Percentiles rank a stretch among this genome's conserved stretches.
Conservation (phyloP, 1,140 invertebrate genomes). For the Heliconius hewitsoni region DNA sequence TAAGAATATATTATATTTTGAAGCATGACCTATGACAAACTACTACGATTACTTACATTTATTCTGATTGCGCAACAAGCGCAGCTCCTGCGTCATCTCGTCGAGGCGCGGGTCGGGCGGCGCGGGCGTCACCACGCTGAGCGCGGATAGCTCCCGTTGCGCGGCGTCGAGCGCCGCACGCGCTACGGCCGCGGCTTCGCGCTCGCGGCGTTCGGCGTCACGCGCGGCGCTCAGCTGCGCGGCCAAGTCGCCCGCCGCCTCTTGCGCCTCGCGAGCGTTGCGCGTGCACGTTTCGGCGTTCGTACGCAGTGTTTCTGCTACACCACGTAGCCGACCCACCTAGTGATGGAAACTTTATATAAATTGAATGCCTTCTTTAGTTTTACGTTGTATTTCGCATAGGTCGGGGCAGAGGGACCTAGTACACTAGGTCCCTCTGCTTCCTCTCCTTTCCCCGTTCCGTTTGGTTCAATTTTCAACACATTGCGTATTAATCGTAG, state of each 20-base stretch:
- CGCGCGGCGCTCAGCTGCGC: constrained; percentile 83
- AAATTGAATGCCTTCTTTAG: too few relatives aligned
- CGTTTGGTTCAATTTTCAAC: too few relatives aligned
- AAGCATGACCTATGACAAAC: too few relatives aligned
- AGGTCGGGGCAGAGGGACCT: too few relatives aligned
- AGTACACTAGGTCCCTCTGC: too few relatives aligned
- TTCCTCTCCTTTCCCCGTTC: too few relatives aligned
- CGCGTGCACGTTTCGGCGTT: constrained; percentile 82
- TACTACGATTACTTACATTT: constrained; percentile 82
- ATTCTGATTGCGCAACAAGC: constrained; percentile 86
- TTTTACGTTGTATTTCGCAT: too few relatives aligned
- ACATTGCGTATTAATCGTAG: too few relatives aligned
- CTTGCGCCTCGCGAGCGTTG: constrained; percentile 78
- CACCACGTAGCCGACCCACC: constrained; percentile 73
- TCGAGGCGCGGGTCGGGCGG: constrained; percentile 86
- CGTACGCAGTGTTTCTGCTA: constrained; percentile 81
- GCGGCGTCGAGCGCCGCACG: constrained; percentile 81
- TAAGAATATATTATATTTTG: too few relatives aligned
- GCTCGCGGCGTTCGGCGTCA: constrained; percentile 73
- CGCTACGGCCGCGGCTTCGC: constrained; percentile 52
- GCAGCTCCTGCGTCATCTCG: constrained; percentile 86
- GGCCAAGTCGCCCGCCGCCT: constrained; percentile 81
- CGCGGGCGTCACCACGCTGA: constrained; percentile 81
- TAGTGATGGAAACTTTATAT: constrained; percentile 25
- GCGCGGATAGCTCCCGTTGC: constrained; percentile 76